Evolutionary conservation across 1,140 invertebrate species (phyloP), one percentile per base, ranked within the genome.

Genomic region (Hydropsyche tenuis): DNA sequence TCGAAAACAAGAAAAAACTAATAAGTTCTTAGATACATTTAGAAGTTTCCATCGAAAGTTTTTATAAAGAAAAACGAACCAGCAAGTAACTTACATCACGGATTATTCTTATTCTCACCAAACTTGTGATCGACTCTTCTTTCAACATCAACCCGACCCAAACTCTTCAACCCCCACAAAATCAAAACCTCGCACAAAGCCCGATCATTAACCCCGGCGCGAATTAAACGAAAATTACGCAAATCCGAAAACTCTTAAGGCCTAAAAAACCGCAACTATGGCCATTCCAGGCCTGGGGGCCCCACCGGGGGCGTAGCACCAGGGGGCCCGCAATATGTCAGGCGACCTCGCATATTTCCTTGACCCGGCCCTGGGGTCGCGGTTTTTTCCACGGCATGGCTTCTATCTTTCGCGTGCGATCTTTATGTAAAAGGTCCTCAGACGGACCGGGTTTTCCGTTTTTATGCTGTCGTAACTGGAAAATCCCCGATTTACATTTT

Each of bases 401-500:
- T 20, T 53, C 20, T 53, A 53, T 53, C 48, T 53, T 53, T 18
- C 20, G 30, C 48, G 48, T 53, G 16, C 48, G 48, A 53, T 53
- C 48, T 53, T 20, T 20, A 20, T 53, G 48, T 53, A 53, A 53
- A 53, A 53, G 48, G n/a, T 16, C 20, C 20, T 53, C 16, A 53
- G 48, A 53, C 48, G 20, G 20, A 20, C 9, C 48, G 48, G n/a
- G 16, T 53, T 53, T 53, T 53, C 48, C n/a, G 48, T 53, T 53
- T 53, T 53, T 53, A 53, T 20, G 48, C 16, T 53, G 48, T 53
- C 48, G 48, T 60, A 60, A 60, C 56, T 60, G 9, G 4, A 25
- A 25, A 60, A 60, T 60, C 20, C 20, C 56, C 23, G 22, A 60
- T 60, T 60, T 60, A 60, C 56, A 60, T 60, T 60, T 60, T 60